Percentiles rank a stretch among this genome's conserved stretches.
Conservation (phyloP, 2,797 vertebrate species). For the Bufotes viridis region DNA sequence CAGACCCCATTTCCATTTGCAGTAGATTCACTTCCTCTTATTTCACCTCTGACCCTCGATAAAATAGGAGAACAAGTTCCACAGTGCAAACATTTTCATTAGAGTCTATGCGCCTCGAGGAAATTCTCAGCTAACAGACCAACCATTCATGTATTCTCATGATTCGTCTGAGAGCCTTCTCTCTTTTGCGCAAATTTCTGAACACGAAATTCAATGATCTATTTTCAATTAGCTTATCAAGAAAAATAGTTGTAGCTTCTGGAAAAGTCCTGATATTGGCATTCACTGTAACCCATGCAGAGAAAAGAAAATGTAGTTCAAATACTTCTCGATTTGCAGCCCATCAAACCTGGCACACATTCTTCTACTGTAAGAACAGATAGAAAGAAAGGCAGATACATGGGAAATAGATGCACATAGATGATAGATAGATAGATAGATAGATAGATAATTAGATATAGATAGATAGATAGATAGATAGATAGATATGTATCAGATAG, state of each 20-base stretch:
- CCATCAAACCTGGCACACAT: not conserved
- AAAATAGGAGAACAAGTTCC: slow-evolving; percentile 36
- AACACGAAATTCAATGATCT: slow-evolving; percentile 19
- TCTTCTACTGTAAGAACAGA: not conserved
- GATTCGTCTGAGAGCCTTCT: slow-evolving; percentile 32
- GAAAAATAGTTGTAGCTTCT: slow-evolving; percentile 4
- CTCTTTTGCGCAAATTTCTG: slow-evolving; percentile 6
- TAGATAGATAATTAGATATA: no score
- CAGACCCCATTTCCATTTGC: slow-evolving; percentile 43
- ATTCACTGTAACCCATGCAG: not conserved
- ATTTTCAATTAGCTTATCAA: slow-evolving; percentile 18
- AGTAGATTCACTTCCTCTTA: slow-evolving; percentile 35
- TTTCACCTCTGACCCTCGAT: slow-evolving; percentile 32
- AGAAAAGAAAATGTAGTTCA: slow-evolving; percentile 5
- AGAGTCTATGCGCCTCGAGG: slow-evolving; percentile 28
- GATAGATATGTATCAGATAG: no score
- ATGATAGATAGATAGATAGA: no score
- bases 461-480: no score
- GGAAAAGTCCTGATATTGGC: not conserved
- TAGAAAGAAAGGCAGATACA: no score
- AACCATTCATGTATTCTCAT: slow-evolving; percentile 51
- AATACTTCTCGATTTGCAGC: not conserved
- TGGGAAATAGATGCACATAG: no score
- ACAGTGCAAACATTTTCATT: slow-evolving; percentile 48
- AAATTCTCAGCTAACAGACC: slow-evolving; percentile 44